phyloP scores from a whole-genome alignment of 2,888 invertebrate species.

The Napeogenes inachia region DNA sequence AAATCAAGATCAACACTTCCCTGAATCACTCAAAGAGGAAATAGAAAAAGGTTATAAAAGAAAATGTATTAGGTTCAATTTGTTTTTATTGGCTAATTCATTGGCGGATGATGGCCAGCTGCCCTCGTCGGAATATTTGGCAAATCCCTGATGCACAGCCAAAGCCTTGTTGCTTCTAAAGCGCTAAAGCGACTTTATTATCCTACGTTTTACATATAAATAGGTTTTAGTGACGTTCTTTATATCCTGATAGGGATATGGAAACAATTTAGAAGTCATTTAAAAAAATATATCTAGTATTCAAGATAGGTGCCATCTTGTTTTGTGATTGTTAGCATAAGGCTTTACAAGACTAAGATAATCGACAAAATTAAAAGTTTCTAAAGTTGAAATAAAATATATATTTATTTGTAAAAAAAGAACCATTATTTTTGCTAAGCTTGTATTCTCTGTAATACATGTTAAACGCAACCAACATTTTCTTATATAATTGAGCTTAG shows the following conservation, averaged over 20 bases:
- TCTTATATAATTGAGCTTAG: slow-evolving; percentile 2
- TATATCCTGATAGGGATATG: slow-evolving; percentile 9
- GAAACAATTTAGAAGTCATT: background rate
- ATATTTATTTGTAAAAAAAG: background rate
- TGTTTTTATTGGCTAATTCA: slow-evolving; percentile 74
- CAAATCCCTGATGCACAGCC: slow-evolving; percentile 56
- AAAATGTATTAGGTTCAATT: slow-evolving; percentile 73
- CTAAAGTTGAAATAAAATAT: too few species aligned
- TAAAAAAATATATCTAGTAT: background rate
- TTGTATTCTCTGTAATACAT: background rate
- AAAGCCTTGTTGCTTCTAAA: slow-evolving; percentile 37
- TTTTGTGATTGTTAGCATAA: background rate
- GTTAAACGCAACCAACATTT: background rate
- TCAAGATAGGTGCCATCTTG: background rate
- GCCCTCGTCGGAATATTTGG: slow-evolving; percentile 50
- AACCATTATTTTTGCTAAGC: background rate
- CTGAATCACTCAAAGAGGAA: slow-evolving; percentile 29
- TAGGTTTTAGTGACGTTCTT: slow-evolving; percentile 32
- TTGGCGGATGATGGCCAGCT: slow-evolving; percentile 53
- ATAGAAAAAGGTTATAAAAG: slow-evolving; percentile 64
- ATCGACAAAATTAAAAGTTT: background rate
- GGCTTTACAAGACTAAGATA: background rate
- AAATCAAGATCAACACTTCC: slow-evolving; percentile 1
- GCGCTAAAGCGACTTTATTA: slow-evolving; percentile 55
- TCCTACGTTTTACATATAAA: slow-evolving; percentile 63